Base-by-base conservation (phyloP, 2,113 vertebrate genomes). In the Campylorhamphus procurvoides region DNA sequence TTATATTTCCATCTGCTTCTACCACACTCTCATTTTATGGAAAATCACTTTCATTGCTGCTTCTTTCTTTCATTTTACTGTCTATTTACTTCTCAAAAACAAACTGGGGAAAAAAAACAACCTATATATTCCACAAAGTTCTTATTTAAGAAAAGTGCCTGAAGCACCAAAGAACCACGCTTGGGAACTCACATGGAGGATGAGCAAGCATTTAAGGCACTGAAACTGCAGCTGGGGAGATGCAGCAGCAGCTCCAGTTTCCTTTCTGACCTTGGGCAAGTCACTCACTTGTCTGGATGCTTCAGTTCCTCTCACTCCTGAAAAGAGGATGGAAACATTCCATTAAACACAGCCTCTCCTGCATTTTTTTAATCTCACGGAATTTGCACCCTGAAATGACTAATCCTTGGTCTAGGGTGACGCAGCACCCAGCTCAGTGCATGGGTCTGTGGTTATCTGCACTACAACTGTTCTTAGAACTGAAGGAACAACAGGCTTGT, bases 1-100 rank as follows among this genome's bases (percentile, higher is more conserved):
- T 56, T 90, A 74, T 82, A 58, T 69, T 89, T 84, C 82, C 78
- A 87, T 87, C 87, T 96, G 87, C 56, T 94, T 77, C 50, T 63
- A 52, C 40, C 24, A 75, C 12, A 24, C 60, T 68, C 22, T 18
- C 12, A 4, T 49, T 75, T 89, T 56, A 74, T 6, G 31, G 50
- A 71, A 67, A 94, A 88, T 27, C 3, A 42, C 47, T 95, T 79
- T 74, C 35, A 81, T 56, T 7, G 1, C 35, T 53, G 44, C 23
- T 40, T 55, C 39, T 68, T 81, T 40, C 42, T 73, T 93, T 77
- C 52, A 67, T 96, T 85, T 83, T 84, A 78, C 37, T 84, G 17
- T 31, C 25, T 89, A 28, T 79, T 85, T 84, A 58, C 17, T 71
- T 89, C 64, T n/a, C 4, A 11, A 85, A 83, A 96, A 72, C 14